phyloP scores from a whole-genome alignment of 2,113 vertebrate species.

The Aptenodytes patagonicus region DNA sequence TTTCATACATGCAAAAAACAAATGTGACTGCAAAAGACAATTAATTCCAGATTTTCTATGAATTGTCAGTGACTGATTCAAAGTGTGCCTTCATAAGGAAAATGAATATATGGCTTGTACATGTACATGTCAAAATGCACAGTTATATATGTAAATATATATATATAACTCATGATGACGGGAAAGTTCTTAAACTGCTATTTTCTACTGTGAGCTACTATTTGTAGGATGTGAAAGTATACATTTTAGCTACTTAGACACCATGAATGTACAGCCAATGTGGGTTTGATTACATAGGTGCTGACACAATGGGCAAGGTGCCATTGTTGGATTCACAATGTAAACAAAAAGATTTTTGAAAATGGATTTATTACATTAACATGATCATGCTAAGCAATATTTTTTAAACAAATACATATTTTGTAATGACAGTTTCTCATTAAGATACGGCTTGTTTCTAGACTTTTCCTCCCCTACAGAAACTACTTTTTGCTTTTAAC shows the following conservation, averaged over 20 bases:
- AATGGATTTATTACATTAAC: background rate
- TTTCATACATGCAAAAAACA: background rate
- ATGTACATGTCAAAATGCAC: background rate
- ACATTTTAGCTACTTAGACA: background rate
- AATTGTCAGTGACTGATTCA: background rate
- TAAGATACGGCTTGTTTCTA: background rate
- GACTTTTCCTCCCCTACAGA: background rate
- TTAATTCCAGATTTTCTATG: background rate
- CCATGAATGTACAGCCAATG: background rate
- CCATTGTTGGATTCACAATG: background rate
- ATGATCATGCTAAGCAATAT: background rate
- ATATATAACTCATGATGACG: background rate
- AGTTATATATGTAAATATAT: background rate
- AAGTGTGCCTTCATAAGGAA: background rate
- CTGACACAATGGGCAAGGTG: background rate
- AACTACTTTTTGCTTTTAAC: constrained; percentile 20
- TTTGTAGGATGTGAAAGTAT: background rate
- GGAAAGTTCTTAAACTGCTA: background rate
- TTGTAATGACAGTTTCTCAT: background rate
- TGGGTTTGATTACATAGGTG: background rate
- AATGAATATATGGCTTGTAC: background rate
- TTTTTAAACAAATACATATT: background rate
- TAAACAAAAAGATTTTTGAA: background rate
- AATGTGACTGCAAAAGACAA: rapidly evolving
- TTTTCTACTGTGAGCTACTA: background rate